phyloP scores from a whole-genome alignment of 2,797 vertebrate species.

The Premnoplex brunnescens region DNA sequence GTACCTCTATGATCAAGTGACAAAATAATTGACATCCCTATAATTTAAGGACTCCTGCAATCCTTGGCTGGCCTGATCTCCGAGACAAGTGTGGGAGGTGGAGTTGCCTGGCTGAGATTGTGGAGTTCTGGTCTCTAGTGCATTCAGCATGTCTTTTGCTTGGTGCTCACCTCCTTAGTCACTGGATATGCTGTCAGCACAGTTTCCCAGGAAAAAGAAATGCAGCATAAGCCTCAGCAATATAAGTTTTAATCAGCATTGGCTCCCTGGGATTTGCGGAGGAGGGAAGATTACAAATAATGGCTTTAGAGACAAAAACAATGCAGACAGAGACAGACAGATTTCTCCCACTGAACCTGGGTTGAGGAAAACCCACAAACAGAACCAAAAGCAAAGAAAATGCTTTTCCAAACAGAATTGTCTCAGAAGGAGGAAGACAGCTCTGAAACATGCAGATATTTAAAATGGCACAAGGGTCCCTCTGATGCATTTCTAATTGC shows the following conservation, averaged over 20 bases:
- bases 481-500: background rate
- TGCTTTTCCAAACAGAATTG: background rate
- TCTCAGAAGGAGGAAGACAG: background rate
- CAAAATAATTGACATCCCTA: background rate
- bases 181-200: background rate
- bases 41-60: background rate
- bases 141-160: background rate
- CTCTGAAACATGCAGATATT: background rate
- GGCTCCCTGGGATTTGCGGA: background rate
- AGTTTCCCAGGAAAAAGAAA: background rate
- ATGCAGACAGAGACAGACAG: background rate
- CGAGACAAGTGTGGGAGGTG: background rate
- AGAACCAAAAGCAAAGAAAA: background rate
- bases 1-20: background rate
- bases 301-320: background rate
- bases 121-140: background rate
- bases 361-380: background rate
- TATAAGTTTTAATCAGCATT: background rate
- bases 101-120: background rate
- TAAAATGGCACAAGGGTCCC: background rate
- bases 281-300: slow-evolving; percentile 32
- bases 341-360: background rate
- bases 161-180: background rate
- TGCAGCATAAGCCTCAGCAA: background rate
- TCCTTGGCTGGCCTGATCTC: background rate